Evolutionary conservation across 2,888 invertebrate genomes (phyloP), one percentile per base, ranked within the genome.

Genomic region (Ennomos fuscantarius): DNA sequence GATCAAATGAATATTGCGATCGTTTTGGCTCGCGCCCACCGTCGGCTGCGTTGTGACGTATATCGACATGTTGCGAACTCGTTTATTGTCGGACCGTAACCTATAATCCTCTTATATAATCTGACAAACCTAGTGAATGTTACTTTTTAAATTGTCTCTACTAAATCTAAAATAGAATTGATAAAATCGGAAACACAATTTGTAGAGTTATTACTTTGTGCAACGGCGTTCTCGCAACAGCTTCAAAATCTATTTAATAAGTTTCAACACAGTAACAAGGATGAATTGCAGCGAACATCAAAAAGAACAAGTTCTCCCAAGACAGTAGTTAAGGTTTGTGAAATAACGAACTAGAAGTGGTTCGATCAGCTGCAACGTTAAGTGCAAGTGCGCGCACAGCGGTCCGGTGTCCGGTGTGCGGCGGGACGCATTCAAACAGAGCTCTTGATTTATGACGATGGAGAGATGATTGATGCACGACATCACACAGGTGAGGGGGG

Each of bases 391-490:
- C 24, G 24, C 24, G 6, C 24, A 34, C 31, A 31, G 24, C 6
- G 24, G 24, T 2, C 24, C n/a, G n/a, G n/a, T n/a, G 3, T 3
- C 15, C 15, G 1, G 2, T 15, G 34, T 34, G 37, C 9, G 24
- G 15, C 33, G 34, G n/a, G 32, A 33, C 15, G 3, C 32, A 49
- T 15, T 35, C 15, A 13, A 31, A 43, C 12, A 31, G 11, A 43
- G 37, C 52, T 40, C 33, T n/a, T 56, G 57, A 57, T 57, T 57
- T 57, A 57, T 52, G 57, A 51, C 43, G 42, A 44, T 52, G 43
- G 8, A 40, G 53, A 46, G 57, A 67, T 65, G 67, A 67, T 62
- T 65, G 61, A 63, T 69, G 68, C 54, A 58, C 43, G 61, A 59
- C 36, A 55, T 46, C 47, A 45, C 50, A 54, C 44, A 42, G 55